Conservation (phyloP, 37 sponge, comb jelly and placozoan genomes). For the Agelas oroides region DNA sequence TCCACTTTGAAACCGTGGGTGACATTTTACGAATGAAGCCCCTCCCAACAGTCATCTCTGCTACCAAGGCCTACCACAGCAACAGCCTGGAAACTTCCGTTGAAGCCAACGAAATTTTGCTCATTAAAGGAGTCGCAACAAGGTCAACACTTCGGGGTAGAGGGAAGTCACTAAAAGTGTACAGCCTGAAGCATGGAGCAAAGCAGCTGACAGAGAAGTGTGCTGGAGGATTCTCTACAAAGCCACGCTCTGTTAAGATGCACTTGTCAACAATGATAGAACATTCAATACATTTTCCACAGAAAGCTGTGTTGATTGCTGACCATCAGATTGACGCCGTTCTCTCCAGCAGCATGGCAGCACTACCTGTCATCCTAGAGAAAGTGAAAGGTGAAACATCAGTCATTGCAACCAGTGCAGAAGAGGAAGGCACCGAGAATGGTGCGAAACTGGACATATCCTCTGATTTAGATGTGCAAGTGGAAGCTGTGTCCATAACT, state of each 20-base stretch:
- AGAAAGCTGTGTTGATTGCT: neutral
- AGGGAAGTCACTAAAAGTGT: neutral
- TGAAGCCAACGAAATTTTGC: conserved; percentile 28
- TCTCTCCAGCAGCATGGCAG: neutral
- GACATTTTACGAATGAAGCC: conserved; percentile 30
- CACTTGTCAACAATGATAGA: conserved; percentile 26
- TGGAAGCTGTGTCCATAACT: too few relatives aligned
- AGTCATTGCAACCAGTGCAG: conserved; percentile 5
- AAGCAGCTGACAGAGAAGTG: conserved; percentile 1
- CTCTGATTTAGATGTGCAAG: too few relatives aligned
- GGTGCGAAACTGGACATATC: too few relatives aligned
- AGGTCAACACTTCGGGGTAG: too few relatives aligned
- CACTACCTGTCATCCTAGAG: neutral
- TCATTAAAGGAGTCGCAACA: conserved; percentile 30
- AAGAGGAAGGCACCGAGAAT: neutral
- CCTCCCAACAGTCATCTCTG: conserved; percentile 48
- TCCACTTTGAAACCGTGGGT: conserved; percentile 29
- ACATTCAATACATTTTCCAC: neutral
- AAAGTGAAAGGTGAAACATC: neutral
- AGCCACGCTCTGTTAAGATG: conserved; percentile 19
- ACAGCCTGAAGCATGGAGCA: neutral
- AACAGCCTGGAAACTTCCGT: conserved; percentile 32
- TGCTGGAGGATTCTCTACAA: conserved; percentile 22
- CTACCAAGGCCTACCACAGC: conserved; percentile 25
- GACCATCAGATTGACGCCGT: neutral